A percentile compares a stretch with the other conserved stretches of the same genome.
These are phyloP conservation scores for Gallinago solitaria DNA, from an alignment of 2,797 vertebrate genomes.

Conservation along the genomic window DNA sequence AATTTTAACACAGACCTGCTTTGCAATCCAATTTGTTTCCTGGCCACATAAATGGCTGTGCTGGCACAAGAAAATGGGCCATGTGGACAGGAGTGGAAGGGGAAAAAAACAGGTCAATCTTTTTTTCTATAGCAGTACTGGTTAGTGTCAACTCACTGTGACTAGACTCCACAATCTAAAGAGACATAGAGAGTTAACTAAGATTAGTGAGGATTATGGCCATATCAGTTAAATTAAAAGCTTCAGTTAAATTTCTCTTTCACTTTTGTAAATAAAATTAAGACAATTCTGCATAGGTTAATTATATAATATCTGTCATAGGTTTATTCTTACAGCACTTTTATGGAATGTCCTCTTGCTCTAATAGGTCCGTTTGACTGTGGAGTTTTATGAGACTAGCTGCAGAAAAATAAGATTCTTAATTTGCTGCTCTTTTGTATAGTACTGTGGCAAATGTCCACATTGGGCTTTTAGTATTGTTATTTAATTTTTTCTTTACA, in stretches of 20 bases:
- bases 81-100: background rate
- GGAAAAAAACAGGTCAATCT: background rate
- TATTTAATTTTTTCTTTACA: constrained; percentile 64
- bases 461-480: constrained; percentile 35
- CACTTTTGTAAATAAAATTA: background rate
- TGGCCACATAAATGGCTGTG: background rate
- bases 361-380: background rate
- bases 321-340: background rate
- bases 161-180: background rate
- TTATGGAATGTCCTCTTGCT: background rate
- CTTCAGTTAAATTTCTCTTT: background rate
- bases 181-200: background rate
- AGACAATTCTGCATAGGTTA: background rate
- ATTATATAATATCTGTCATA: background rate
- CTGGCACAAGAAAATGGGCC: background rate
- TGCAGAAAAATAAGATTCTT: constrained; percentile 5
- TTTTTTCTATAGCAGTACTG: background rate
- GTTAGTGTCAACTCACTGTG: background rate
- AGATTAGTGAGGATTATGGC: background rate
- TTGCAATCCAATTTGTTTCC: background rate
- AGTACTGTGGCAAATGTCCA: constrained; percentile 42
- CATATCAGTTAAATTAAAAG: constrained; percentile 7
- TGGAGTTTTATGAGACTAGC: background rate
- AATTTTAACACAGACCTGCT: background rate
- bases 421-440: constrained; percentile 16